Base-by-base conservation (phyloP, 2,888 invertebrate species). In the Xestobium rufovillosum region DNA sequence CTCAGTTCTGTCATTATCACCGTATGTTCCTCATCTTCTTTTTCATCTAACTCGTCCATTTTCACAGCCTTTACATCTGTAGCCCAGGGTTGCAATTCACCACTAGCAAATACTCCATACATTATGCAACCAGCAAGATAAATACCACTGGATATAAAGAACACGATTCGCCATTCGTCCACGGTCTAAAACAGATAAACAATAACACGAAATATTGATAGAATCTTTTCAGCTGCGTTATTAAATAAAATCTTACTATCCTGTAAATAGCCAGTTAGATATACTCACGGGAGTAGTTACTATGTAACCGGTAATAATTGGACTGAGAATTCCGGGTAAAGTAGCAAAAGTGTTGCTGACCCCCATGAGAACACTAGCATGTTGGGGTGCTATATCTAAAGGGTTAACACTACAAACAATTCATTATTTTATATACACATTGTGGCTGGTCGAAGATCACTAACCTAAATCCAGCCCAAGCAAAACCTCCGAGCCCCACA, bases 391-490 rank as follows among this genome's bases (percentile, higher is more conserved):
- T 34, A 94, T 79, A 61, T 94, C 94, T 59, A 94, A 66, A 60
- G 90, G 89, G 56, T 84, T 84, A 0, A 83, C 83, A 45, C 83
- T 83, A 64, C 36, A 65, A 56, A n/a, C n/a, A n/a, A n/a, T n/a
- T n/a, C n/a, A n/a, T n/a, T n/a, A n/a, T n/a, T n/a, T n/a, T n/a
- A n/a, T n/a, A n/a, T n/a, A n/a, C n/a, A n/a, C n/a, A n/a, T n/a
- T n/a, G n/a, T n/a, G n/a, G n/a, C n/a, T n/a, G n/a, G n/a, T n/a
- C n/a, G n/a, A n/a, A n/a, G n/a, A n/a, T n/a, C n/a, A n/a, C n/a
- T n/a, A 67, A 86, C 85, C 84, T 81, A 59, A 88, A 90, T 26
- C 91, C 92, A 3, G 89, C 82, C 90, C 91, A 92, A 1, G 91
- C 88, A 61, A 92, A 89, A 0, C 91, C 88, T 1, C 94, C 92